Conservation (phyloP, 2,113 vertebrate genomes). For the Myotis brandtii region DNA sequence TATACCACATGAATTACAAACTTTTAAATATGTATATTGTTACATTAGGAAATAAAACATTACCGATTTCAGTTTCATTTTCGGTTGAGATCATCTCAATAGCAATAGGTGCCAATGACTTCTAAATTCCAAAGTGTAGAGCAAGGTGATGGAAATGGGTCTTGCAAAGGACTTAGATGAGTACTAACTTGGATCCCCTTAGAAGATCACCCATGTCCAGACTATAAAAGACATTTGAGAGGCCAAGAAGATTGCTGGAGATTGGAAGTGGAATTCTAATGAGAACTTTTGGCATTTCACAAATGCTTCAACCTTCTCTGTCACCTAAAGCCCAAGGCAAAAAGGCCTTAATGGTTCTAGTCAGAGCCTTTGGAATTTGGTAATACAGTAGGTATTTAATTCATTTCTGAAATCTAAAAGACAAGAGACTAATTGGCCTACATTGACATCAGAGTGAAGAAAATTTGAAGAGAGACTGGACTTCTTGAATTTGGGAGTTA, state of each 20-base stretch:
- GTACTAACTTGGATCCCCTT: background rate
- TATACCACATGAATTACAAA: background rate
- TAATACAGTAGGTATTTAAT: background rate
- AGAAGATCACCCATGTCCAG: background rate
- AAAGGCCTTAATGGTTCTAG: background rate
- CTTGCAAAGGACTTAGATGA: background rate
- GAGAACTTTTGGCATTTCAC: background rate
- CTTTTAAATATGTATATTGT: background rate
- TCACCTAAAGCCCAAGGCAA: background rate
- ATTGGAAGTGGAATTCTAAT: slow-evolving; percentile 1
- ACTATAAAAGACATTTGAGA: background rate
- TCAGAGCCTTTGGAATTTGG: background rate
- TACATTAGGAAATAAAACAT: background rate
- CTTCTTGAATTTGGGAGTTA: slow-evolving; percentile 28
- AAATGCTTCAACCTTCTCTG: background rate
- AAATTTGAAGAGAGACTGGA: background rate
- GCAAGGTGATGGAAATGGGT: background rate
- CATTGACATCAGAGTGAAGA: slow-evolving; percentile 8
- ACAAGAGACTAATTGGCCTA: background rate
- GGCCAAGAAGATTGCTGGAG: background rate
- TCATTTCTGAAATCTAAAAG: background rate
- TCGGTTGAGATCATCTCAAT: background rate
- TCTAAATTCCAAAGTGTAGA: background rate
- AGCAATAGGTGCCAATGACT: background rate
- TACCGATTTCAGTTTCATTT: background rate